Evolutionary conservation across 2,797 vertebrate species (phyloP).

Genomic region (Carapus acus): DNA sequence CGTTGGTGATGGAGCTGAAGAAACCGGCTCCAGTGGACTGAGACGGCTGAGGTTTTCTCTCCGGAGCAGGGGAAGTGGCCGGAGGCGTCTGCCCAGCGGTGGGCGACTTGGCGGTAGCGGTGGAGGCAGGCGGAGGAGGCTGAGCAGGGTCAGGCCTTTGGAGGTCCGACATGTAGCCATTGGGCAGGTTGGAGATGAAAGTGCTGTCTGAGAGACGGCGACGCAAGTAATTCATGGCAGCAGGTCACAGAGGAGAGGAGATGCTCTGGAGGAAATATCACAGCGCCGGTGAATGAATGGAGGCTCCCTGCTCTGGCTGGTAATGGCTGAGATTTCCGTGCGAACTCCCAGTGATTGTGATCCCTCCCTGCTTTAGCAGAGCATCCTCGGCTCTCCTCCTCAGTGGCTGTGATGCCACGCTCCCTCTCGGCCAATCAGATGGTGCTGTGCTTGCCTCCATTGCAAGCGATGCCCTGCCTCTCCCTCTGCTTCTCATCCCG

Average conservation of each 20-base stretch:
- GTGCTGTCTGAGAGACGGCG: constrained; percentile 97
- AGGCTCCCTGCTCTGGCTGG: constrained; percentile 38
- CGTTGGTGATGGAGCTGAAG: constrained; percentile 95
- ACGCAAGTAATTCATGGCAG: constrained; percentile 94
- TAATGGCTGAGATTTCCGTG: constrained; percentile 57
- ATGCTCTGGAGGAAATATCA: constrained; percentile 14
- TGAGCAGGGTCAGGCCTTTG: constrained; percentile 89
- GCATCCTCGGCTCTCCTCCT: constrained; percentile 68
- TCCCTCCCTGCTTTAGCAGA: constrained; percentile 62
- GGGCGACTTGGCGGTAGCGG: constrained; percentile 60
- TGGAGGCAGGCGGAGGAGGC: constrained; percentile 67
- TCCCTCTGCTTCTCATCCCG: constrained; percentile 44
- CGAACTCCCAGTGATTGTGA: constrained; percentile 59
- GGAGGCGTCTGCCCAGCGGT: too few species aligned
- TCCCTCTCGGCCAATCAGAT: constrained; percentile 65
- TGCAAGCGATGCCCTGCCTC: constrained; percentile 61
- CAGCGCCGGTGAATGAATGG: constrained; percentile 14
- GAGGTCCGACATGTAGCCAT: constrained; percentile 97
- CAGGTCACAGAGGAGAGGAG: constrained; percentile 29
- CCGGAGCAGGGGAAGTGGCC: constrained; percentile 40
- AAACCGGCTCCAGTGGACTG: constrained; percentile 84
- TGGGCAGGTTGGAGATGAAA: constrained; percentile 96
- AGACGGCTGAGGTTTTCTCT: constrained; percentile 67
- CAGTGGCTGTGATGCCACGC: constrained; percentile 55
- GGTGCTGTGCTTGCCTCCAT: constrained; percentile 42